Evolutionary conservation across 2,888 invertebrate species (phyloP).

Genomic region (Seira sanloemensis): DNA sequence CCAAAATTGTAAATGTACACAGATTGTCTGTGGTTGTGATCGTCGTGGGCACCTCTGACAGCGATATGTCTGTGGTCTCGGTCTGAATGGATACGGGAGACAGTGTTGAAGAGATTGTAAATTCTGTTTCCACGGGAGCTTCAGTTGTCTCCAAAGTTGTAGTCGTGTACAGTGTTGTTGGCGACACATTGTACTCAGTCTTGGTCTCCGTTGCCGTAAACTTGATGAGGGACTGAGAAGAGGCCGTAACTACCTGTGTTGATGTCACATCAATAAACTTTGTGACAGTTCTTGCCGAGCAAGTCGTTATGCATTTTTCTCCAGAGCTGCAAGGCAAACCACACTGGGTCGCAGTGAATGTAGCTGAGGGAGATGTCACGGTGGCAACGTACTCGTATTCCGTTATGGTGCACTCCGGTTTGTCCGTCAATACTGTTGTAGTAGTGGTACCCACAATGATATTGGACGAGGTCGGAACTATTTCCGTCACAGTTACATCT

Average conservation of each 20-base stretch:
- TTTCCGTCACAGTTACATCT: constrained; percentile 15
- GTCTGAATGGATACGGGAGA: neutral
- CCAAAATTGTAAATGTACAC: neutral
- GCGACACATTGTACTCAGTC: neutral
- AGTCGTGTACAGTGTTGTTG: neutral
- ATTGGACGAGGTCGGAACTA: neutral
- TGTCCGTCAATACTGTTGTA: constrained; percentile 2
- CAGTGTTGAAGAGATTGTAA: neutral
- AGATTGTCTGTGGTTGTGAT: constrained; percentile 7
- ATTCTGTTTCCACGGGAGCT: neutral
- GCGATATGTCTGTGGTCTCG: neutral
- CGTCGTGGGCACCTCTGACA: constrained; percentile 4
- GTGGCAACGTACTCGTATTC: constrained; percentile 23
- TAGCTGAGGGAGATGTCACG: constrained; percentile 17
- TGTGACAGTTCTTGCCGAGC: constrained; percentile 6
- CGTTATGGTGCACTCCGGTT: constrained; percentile 24
- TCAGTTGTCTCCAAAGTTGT: neutral
- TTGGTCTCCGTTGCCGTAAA: constrained; percentile 12
- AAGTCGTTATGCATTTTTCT: constrained; percentile 5
- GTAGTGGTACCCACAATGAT: constrained; percentile 11
- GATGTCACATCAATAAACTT: constrained; percentile 20
- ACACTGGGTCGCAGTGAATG: constrained; percentile 22
- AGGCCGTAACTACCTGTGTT: constrained; percentile 12
- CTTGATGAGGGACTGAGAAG: neutral
- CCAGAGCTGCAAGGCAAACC: constrained; percentile 6